Evolutionary conservation across 2,888 invertebrate species (phyloP), one percentile per base, ranked within the genome.

Genomic region (Girardia tigrina): DNA sequence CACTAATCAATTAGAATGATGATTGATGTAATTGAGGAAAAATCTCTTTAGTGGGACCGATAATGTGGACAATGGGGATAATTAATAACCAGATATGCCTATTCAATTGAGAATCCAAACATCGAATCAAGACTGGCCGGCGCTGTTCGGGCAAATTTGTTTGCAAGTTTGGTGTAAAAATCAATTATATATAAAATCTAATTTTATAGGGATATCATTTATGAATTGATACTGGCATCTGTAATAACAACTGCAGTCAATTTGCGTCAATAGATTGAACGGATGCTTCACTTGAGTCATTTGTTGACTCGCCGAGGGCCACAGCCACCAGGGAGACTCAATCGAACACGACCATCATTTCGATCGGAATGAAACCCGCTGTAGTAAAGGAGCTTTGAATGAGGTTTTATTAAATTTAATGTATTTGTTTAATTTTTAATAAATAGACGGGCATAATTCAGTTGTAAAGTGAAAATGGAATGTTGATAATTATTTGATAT

Each of bases 1-100:
- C 56, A 56, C 56, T 56, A 56, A 56, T 56, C 56, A 56, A 56
- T 56, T 56, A 56, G 56, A 56, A 56, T 56, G 56, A 56, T 56
- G 56, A 56, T 56, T 56, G 56, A 56, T 56, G 56, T 56, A 56
- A 56, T 56, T 56, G 56, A 56, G n/a, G 56, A 56, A 16, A 56
- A 56, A 56, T 56, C 56, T 56, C 56, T 56, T 56, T 56, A 56
- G 56, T 56, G 56, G 56, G 56, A 56, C 56, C n/a, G n/a, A 56
- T 56, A 56, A 56, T 56, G 56, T 56, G 56, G 56, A 56, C 56
- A 56, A 56, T 56, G 56, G 23, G 56, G 56, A 56, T 56, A 56
- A 56, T 56, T 56, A 56, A 56, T 56, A 56, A 56, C 56, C 56
- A 56, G 56, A 56, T 56, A 56, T 56, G 56, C 56, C 56, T 56